phyloP scores from a whole-genome alignment of 2,113 vertebrate genomes.

The Chloropsis cyanopogon region DNA sequence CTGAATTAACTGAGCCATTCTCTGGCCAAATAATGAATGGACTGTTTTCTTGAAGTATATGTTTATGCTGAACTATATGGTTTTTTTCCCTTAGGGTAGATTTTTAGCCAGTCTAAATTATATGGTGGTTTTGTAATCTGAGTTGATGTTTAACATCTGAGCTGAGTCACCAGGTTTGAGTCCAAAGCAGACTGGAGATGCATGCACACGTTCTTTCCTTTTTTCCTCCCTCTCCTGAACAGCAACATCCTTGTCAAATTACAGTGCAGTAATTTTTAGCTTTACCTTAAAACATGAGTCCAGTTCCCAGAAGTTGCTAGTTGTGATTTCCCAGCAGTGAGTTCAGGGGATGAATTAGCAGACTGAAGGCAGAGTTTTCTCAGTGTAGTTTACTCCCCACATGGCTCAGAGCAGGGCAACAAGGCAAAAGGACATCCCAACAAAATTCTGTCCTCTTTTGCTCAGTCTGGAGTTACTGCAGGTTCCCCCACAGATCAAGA shows the following conservation, averaged over 20 bases:
- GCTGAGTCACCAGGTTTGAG: constrained; percentile 36
- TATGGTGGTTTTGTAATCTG: constrained; percentile 30
- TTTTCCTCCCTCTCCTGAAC: not conserved
- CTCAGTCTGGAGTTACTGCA: accelerated
- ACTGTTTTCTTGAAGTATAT: not conserved
- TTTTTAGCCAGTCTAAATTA: constrained; percentile 42
- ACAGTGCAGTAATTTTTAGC: not conserved
- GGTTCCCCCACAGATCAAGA: not conserved
- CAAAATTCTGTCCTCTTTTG: not conserved
- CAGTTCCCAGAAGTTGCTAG: not conserved
- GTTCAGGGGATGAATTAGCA: not conserved
- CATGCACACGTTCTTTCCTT: not conserved
- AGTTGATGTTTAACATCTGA: constrained; percentile 49
- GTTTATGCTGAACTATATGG: not conserved
- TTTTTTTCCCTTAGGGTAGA: constrained; percentile 18
- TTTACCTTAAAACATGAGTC: not conserved
- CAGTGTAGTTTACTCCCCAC: not conserved
- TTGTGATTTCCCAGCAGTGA: not conserved
- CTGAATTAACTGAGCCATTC: not conserved
- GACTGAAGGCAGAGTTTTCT: not conserved
- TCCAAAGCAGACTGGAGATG: not conserved
- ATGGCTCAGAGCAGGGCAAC: not conserved
- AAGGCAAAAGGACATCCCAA: not conserved
- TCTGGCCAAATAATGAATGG: not conserved
- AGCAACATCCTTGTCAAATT: not conserved